phyloP scores from a whole-genome alignment of 2,888 invertebrate genomes.

The Lasioglossum figueresi region DNA sequence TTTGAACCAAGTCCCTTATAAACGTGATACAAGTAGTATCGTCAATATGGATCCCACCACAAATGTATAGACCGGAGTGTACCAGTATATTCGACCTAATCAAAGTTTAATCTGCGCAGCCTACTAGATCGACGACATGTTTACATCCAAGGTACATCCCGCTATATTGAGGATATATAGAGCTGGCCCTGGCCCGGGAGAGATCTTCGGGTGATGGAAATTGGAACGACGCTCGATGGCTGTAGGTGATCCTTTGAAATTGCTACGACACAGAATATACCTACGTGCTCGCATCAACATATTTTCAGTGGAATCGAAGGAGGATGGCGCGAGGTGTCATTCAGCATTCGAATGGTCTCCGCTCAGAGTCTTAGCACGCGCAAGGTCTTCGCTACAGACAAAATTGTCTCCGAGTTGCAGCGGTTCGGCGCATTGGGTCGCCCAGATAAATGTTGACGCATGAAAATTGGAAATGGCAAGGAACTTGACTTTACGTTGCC shows the following conservation, averaged over 20 bases:
- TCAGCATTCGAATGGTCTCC: background rate
- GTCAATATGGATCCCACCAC: constrained; percentile 29
- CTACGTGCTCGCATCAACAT: background rate
- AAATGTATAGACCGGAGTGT: constrained; percentile 5
- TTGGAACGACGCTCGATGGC: constrained; percentile 40
- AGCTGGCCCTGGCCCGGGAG: constrained; percentile 24
- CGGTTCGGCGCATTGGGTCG: background rate
- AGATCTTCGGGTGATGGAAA: constrained; percentile 50
- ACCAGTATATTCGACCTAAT: constrained; percentile 51
- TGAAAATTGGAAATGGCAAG: background rate
- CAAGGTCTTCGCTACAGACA: background rate
- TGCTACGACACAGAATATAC: constrained; percentile 2
- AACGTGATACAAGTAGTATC: constrained; percentile 13
- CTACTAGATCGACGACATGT: constrained; percentile 49
- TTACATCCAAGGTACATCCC: constrained; percentile 47
- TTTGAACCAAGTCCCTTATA: background rate
- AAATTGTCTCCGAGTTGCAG: background rate
- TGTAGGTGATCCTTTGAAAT: constrained; percentile 36
- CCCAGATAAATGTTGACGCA: background rate
- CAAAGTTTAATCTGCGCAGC: constrained; percentile 58
- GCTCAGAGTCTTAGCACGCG: background rate
- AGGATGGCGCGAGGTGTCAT: background rate
- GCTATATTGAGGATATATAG: constrained; percentile 36
- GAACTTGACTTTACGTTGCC: background rate
- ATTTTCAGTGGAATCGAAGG: background rate